Evolutionary conservation across 2,797 vertebrate species (phyloP), one percentile per base, ranked within the genome.

Genomic region (Liasis olivaceus): DNA sequence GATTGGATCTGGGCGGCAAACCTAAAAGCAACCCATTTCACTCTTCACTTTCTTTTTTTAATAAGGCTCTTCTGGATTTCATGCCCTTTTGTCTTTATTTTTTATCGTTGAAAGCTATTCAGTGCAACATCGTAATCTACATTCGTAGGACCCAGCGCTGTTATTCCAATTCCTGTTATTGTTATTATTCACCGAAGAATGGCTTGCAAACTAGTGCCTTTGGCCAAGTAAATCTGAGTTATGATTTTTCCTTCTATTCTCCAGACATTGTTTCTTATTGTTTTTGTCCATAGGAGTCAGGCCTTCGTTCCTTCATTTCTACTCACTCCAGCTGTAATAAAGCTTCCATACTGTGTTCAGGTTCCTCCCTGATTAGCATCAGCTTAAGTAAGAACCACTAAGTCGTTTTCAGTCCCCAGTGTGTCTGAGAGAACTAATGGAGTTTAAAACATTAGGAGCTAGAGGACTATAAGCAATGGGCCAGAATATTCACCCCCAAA

Each of bases 81-180:
- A 85, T 96, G 64, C 5, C 0, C 42, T 87, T 31, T 9, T 7
- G 91, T 3, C 66, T 93, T 87, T 89, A 59, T 91, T 94, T 95
- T 11, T 14, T 54, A 62, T 28, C 93, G 26, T 2, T n/a, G 88
- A 62, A 85, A 93, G 1, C 20, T 31, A 28, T 20, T 90, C 42
- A 62, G 0, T 0, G 0, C 59, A 14, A n/a, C 89, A 12, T 89
- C 54, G 17, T 11, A 91, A 28, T 90, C 28, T 8, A 6, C 62
- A 84, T 90, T 85, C 9, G 88, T 91, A 92, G 17, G 64, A 87
- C 2, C 72, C 12, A 81, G 72, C 72, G 24, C 1, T 24, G 24
- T 81, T 24, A 42, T 81, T 81, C 42, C 72, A 1, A 81, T 47
- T 20, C 3, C 36, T 47, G 8, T 24, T 4, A 12, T 81, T 47